Conservation (phyloP, 2,113 vertebrate species). For the Passer domesticus region DNA sequence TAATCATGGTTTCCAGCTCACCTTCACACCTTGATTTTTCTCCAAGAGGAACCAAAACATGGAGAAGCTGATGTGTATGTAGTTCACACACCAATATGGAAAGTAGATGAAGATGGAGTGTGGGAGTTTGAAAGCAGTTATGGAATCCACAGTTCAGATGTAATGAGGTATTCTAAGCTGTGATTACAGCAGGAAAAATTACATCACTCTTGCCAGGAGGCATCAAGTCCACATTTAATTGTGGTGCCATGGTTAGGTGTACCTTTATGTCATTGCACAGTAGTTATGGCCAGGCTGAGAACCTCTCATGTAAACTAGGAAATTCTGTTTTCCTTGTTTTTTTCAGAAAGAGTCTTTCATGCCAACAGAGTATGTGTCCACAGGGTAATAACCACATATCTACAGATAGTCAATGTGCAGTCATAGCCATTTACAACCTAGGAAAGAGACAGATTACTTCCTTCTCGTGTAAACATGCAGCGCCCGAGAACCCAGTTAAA, state of each 20-base stretch:
- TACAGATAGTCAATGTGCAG: neutral
- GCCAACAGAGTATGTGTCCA: neutral
- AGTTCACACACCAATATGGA: neutral
- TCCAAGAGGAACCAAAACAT: neutral
- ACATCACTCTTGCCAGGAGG: neutral
- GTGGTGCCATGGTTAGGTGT: neutral
- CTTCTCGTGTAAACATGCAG: neutral
- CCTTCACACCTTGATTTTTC: neutral
- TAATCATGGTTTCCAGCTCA: neutral
- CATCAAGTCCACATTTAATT: neutral
- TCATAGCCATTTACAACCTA: neutral
- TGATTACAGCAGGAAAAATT: neutral
- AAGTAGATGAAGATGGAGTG: neutral
- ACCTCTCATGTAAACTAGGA: neutral
- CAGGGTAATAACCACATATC: neutral
- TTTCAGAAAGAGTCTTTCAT: neutral
- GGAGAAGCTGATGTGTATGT: neutral
- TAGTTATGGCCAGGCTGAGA: neutral
- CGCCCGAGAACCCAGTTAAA: neutral
- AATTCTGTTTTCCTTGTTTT: neutral
- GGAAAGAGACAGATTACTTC: neutral
- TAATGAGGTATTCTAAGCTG: neutral
- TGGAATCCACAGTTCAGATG: neutral
- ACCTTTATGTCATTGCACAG: neutral
- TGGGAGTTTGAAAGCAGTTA: neutral